Percentiles rank a stretch among this genome's conserved stretches.
Conservation (phyloP, 2,797 vertebrate genomes). For the Rhinichthys osculus region DNA sequence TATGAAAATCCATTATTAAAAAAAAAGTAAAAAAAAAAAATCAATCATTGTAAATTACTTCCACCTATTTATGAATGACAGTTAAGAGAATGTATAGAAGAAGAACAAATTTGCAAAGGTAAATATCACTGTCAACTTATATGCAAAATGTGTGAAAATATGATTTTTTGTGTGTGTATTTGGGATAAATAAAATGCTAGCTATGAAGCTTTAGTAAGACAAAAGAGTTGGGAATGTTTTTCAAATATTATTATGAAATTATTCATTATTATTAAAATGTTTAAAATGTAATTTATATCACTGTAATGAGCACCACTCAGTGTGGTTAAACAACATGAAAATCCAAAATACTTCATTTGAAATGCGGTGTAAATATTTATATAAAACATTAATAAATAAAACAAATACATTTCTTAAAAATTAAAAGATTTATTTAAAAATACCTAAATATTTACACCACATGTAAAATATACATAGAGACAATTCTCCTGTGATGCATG, state of each 20-base stretch:
- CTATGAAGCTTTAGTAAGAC: background rate
- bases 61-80: background rate
- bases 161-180: background rate
- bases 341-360: background rate
- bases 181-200: background rate
- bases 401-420: background rate
- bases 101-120: background rate
- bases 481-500: no score
- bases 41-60: background rate
- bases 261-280: no score
- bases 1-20: background rate
- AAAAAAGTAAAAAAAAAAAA: no score
- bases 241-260: background rate
- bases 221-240: background rate
- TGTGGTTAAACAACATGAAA: background rate
- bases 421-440: background rate
- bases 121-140: background rate
- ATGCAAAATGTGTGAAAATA: background rate
- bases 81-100: background rate
- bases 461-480: no score
- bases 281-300: background rate
- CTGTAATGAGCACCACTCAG: background rate
- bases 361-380: background rate
- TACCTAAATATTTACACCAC: background rate
- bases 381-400: constrained; percentile 4